These are phyloP conservation scores for Seira sanloemensis DNA, from an alignment of 2,888 invertebrate species.

Conservation along the genomic window DNA sequence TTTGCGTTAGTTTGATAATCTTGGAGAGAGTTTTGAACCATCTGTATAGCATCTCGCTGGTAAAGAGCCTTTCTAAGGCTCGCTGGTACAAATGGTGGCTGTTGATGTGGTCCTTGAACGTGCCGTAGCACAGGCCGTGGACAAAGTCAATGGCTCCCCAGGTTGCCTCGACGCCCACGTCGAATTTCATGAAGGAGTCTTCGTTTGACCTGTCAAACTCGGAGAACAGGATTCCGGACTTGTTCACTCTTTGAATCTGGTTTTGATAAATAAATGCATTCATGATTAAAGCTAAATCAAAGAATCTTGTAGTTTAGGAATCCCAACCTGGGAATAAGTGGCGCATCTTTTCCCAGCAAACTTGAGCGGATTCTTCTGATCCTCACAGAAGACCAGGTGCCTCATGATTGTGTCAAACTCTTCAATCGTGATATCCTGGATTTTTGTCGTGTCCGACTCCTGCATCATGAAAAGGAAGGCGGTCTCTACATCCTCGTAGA, in stretches of 20 bases:
- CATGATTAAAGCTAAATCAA: too few species aligned
- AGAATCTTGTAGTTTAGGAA: too few species aligned
- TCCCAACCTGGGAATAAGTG: slow-evolving; percentile 32
- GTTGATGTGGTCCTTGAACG: slow-evolving; percentile 63
- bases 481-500: slow-evolving; percentile 48
- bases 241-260: slow-evolving; percentile 37
- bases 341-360: slow-evolving; percentile 35
- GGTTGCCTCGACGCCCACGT: slow-evolving; percentile 58
- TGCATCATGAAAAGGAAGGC: slow-evolving; percentile 64
- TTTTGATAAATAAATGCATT: too few species aligned
- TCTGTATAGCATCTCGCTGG: slow-evolving; percentile 55
- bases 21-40: too few species aligned
- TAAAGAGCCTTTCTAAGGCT: slow-evolving; percentile 62
- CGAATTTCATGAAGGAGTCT: slow-evolving; percentile 54
- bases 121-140: slow-evolving; percentile 64
- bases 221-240: slow-evolving; percentile 22
- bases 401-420: slow-evolving; percentile 50
- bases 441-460: slow-evolving; percentile 50
- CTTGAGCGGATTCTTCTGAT: slow-evolving; percentile 24
- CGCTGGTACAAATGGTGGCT: slow-evolving; percentile 68
- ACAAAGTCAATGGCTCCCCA: slow-evolving; percentile 51
- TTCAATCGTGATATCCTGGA: slow-evolving; percentile 56
- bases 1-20: too few species aligned
- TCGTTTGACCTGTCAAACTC: slow-evolving; percentile 29
- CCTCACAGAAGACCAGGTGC: slow-evolving; percentile 56